Percentiles rank a stretch among this genome's conserved stretches.
Conservation (phyloP, 1,140 invertebrate genomes). For the Hyles euphorbiae region DNA sequence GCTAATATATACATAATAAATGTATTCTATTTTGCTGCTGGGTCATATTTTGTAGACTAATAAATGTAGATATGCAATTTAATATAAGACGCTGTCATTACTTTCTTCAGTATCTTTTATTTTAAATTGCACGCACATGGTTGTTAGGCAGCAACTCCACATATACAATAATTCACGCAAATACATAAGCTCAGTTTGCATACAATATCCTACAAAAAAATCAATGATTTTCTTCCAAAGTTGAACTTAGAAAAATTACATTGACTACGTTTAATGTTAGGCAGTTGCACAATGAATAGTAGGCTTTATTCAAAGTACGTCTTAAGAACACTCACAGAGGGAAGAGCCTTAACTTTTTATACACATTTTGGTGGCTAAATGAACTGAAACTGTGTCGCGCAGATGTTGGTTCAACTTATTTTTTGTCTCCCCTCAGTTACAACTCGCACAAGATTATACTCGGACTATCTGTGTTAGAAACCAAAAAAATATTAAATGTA, state of each 20-base stretch:
- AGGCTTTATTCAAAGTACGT: conserved; percentile 58
- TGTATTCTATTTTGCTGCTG: too few species aligned
- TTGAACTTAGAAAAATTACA: too few species aligned
- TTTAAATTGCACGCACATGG: too few species aligned
- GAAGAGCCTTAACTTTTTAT: conserved; percentile 64
- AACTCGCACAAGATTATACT: too few species aligned
- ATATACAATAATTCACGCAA: neutral
- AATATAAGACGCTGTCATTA: too few species aligned
- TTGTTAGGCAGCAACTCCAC: too few species aligned
- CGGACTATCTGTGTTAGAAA: too few species aligned
- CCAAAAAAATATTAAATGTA: too few species aligned
- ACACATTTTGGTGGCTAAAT: conserved; percentile 63
- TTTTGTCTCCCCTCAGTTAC: conserved; percentile 7
- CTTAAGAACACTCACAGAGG: conserved; percentile 52
- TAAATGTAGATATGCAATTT: too few species aligned
- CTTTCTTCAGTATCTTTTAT: too few species aligned
- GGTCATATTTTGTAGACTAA: too few species aligned
- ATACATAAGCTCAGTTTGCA: neutral
- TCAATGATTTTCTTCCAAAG: neutral
- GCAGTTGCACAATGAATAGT: conserved; percentile 24
- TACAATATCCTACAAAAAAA: neutral
- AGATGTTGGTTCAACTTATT: conserved; percentile 41
- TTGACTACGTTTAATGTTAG: neutral
- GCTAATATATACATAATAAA: too few species aligned
- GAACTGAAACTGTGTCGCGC: conserved; percentile 61